Conservation (phyloP, 2,113 vertebrate genomes). For the Forbesichthys agassizii region DNA sequence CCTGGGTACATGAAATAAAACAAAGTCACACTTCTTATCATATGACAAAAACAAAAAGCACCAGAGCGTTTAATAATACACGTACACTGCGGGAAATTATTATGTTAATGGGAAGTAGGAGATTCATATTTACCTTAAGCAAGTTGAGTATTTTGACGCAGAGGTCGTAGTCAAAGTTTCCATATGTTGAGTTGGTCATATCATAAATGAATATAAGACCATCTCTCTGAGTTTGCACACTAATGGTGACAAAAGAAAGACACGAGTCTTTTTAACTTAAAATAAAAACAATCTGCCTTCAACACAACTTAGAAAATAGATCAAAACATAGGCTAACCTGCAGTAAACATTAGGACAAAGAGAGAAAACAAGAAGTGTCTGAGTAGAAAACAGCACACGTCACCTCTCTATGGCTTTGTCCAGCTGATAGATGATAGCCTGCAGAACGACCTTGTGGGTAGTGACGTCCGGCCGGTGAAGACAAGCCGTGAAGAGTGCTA, state of each 20-base stretch:
- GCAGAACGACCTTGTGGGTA: slow-evolving; percentile 80
- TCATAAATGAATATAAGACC: slow-evolving; percentile 84
- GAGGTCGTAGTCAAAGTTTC: slow-evolving; percentile 83
- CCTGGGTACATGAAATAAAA: slow-evolving; percentile 51
- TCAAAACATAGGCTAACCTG: background rate
- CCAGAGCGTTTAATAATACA: background rate
- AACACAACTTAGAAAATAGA: background rate
- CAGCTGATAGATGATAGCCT: slow-evolving; percentile 83
- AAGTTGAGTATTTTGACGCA: slow-evolving; percentile 83
- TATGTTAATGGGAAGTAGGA: background rate
- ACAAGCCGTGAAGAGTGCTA: slow-evolving; percentile 80
- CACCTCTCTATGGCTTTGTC: slow-evolving; percentile 83
- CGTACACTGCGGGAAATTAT: background rate
- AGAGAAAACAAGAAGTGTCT: background rate
- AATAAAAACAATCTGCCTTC: background rate
- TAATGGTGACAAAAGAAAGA: slow-evolving; percentile 32
- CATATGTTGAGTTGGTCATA: slow-evolving; percentile 81
- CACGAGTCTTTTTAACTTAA: too few species aligned
- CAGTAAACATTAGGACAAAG: background rate
- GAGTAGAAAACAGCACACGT: background rate
- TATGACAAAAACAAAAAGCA: background rate
- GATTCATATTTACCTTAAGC: slow-evolving; percentile 71
- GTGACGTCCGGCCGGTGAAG: slow-evolving; percentile 77
- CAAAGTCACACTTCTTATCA: background rate
- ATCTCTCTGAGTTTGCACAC: slow-evolving; percentile 78